Evolutionary conservation across 2,113 vertebrate species (phyloP), one percentile per base, ranked within the genome.

Genomic region (Grammatotria lemairii): DNA sequence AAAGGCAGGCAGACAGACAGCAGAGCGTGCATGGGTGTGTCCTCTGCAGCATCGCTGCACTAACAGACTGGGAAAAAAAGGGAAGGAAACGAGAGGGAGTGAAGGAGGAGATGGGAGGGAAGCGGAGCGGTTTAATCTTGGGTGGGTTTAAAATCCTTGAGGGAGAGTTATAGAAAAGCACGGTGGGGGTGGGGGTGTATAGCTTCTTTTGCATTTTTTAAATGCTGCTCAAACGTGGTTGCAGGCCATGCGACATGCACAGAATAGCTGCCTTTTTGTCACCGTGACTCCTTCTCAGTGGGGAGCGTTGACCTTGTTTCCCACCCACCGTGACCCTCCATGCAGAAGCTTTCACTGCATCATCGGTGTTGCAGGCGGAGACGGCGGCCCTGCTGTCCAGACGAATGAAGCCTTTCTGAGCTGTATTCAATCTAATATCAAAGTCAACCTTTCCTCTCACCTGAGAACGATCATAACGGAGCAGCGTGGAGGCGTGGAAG

Each of bases 11-110:
- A 81, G 89, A 63, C 83, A 80, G 89, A 58, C 81, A 55, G 90
- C 82, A 57, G 86, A 84, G 85, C 65, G 81, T 70, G 83, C 68
- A 80, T 91, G 93, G 94, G 95, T 93, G 95, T 94, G 95, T 94
- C 95, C 93, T 92, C 95, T 96, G 96, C 95, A 95, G 95, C 93
- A 92, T 88, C 93, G 28, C 88, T 91, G 93, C 92, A 89, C 83
- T 88, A 58, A 92, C 86, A 80, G 65, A 87, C 89, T 55, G 5
- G 4, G 0, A 0, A 65, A 58, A 63, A 65, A 78, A 35, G 83
- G 82, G 51, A 70, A 55, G 68, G 87, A 88, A 81, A 49, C 10
- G 10, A 54, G 86, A 79, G 75, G 86, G 78, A 60, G 49, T 11
- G 47, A 51, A 53, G 51, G 83, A 28, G 87, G 65, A 58, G 47